Conservation (phyloP, 2,113 vertebrate species). For the Hiodon alosoides region DNA sequence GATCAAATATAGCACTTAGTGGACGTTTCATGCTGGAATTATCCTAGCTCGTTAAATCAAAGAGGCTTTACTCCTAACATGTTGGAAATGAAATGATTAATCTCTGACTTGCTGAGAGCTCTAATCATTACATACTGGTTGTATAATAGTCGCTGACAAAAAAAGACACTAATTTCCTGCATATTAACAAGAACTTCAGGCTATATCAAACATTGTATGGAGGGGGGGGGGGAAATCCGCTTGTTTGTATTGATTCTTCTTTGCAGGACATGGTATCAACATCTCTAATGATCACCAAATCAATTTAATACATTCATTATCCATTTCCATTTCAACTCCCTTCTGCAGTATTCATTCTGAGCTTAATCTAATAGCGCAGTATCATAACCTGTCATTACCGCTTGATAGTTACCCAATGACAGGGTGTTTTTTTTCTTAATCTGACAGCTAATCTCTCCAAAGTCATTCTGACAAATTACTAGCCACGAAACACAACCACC, state of each 20-base stretch:
- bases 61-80: conserved; percentile 10
- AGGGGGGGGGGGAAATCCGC: conserved; percentile 14
- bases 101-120: conserved; percentile 16
- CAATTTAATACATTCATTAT: conserved; percentile 24
- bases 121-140: conserved; percentile 21
- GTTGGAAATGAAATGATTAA: conserved; percentile 13
- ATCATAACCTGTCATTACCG: conserved; percentile 47
- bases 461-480: conserved; percentile 57
- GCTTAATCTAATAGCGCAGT: conserved; percentile 32
- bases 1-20: conserved; percentile 9
- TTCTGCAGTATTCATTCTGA: conserved; percentile 12
- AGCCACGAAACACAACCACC: conserved; percentile 27
- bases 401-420: conserved; percentile 52
- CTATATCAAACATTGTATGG: conserved; percentile 20
- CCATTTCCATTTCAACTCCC: conserved; percentile 14
- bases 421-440: conserved; percentile 53
- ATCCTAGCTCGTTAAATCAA: conserved; percentile 14
- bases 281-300: conserved; percentile 28
- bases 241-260: conserved; percentile 5
- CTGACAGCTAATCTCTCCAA: conserved; percentile 64
- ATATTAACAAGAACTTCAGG: conserved; percentile 27
- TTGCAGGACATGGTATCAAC: conserved; percentile 10
- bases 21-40: conserved; percentile 23
- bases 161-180: conserved; percentile 27
- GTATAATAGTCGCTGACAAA: conserved; percentile 5